A percentile compares a stretch with the other conserved stretches of the same genome.
These are phyloP conservation scores for Gymnopithys bicolor DNA, from an alignment of 2,797 vertebrate genomes.

Conservation along the genomic window DNA sequence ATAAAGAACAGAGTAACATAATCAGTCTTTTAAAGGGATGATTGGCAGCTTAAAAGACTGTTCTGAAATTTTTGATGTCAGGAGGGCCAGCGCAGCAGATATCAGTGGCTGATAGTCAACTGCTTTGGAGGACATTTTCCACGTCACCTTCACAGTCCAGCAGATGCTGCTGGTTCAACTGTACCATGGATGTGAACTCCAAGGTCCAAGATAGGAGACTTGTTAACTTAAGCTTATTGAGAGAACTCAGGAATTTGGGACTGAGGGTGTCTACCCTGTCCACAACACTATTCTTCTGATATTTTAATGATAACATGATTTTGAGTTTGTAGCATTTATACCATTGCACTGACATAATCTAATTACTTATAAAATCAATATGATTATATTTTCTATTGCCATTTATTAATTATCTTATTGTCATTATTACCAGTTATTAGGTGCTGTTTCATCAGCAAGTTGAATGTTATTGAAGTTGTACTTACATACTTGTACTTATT, in stretches of 20 bases:
- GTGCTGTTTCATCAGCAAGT: not conserved
- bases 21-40: not conserved
- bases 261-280: accelerated
- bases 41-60: not conserved
- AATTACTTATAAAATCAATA: not conserved
- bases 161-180: not conserved
- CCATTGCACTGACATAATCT: not conserved
- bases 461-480: not conserved
- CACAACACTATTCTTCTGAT: not conserved
- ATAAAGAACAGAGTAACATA: not conserved
- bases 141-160: not conserved
- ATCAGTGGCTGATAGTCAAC: not conserved
- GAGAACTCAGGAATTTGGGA: not conserved
- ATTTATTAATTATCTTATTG: not conserved
- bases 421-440: not conserved
- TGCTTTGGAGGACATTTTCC: not conserved
- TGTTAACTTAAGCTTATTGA: not conserved
- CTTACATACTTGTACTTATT: not conserved
- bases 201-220: not conserved
- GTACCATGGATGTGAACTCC: not conserved
- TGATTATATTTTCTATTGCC: not conserved
- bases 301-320: not conserved
- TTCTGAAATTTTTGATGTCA: not conserved
- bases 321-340: not conserved
- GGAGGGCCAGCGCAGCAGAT: not conserved